A percentile compares a stretch with the other conserved stretches of the same genome.
These are phyloP conservation scores for Anas bahamensis DNA, from an alignment of 2,797 vertebrate species.

Conservation along the genomic window DNA sequence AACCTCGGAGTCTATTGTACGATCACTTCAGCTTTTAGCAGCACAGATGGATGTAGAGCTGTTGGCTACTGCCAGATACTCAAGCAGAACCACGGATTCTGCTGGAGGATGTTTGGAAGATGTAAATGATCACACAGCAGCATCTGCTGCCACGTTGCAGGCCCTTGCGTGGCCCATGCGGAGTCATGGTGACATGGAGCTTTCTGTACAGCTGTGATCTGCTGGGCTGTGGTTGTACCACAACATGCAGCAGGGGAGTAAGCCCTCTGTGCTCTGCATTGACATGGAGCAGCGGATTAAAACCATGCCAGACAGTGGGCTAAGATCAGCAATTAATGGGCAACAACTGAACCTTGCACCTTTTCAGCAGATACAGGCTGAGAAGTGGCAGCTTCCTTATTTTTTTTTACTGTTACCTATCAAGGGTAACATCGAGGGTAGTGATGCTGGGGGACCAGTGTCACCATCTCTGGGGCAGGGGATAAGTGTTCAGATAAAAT, in stretches of 20 bases:
- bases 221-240: neutral
- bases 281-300: neutral
- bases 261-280: neutral
- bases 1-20: neutral
- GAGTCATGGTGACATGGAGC: neutral
- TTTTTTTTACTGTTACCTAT: neutral
- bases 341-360: neutral
- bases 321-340: neutral
- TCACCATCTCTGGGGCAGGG: neutral
- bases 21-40: neutral
- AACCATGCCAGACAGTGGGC: neutral
- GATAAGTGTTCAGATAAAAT: neutral
- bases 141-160: neutral
- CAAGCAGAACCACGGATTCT: neutral
- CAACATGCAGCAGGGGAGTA: neutral
- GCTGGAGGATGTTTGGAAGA: neutral
- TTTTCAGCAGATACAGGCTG: neutral
- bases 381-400: neutral
- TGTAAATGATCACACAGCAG: neutral
- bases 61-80: neutral
- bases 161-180: neutral
- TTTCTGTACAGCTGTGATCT: neutral
- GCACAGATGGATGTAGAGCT: neutral
- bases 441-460: neutral
- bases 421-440: too few relatives aligned